Base-by-base conservation (phyloP, 2,888 invertebrate species). In the Penaeus monodon region DNA sequence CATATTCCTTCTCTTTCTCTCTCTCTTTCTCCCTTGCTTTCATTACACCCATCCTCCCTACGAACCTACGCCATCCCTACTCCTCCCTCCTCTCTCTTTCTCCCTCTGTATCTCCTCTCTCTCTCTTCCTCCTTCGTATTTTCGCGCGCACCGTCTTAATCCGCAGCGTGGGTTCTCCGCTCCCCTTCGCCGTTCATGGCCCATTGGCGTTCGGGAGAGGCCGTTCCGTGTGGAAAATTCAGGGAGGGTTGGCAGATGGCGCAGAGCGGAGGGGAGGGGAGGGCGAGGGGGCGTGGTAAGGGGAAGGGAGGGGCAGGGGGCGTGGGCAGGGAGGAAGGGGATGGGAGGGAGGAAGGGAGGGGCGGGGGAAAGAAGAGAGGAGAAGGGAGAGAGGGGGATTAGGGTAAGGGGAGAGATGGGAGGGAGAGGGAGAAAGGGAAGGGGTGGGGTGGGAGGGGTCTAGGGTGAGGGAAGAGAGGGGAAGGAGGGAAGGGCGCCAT, bases 181-280 rank as follows among this genome's bases (percentile, higher is more conserved):
- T 33, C 81, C 74, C 63, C 29, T 33, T 29, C 63, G 27, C 22
- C 78, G 14, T 27, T 33, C 63, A 27, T 17, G 17, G 29, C 33
- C 64, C 33, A 57, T 64, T 64, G 63, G 14, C 73, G 74, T 64
- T 63, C 82, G 57, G 49, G 63, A 33, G 82, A 33, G 29, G 63
- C 74, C 82, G 82, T 74, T 83, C 74, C 49, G 64, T 83, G 76
- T 83, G 83, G 83, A 65, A 83, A 83, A 83, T 83, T 83, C 79
- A 79, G 79, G 70, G 57, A 70, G 78, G 57, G 78, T 68, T 66
- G 68, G 57, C 79, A 78, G 84, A 65, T 79, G 79, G 66, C 64
- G 63, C 20, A 27, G 81, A n/a, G 70, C 6, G 81, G 70, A 7
- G n/a, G 81, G 57, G 12, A 38, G 33, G 66, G 24, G 33, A 17